A percentile compares a stretch with the other conserved stretches of the same genome.
Conservation (phyloP, 1,140 invertebrate genomes). For the Tetranychus urticae region DNA sequence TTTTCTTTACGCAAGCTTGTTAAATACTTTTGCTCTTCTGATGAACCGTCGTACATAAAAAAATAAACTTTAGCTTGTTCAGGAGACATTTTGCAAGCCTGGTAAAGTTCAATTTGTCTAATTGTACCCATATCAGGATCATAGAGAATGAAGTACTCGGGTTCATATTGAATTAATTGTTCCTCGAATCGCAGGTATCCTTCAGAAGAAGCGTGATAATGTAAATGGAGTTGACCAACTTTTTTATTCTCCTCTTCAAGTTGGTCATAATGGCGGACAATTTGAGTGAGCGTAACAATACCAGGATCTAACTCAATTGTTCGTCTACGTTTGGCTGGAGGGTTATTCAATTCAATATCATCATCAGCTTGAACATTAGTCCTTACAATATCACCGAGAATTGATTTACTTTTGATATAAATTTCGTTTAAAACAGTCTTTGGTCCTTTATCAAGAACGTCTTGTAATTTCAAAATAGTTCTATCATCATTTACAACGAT, state of each 20-base stretch:
- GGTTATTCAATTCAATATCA: background rate
- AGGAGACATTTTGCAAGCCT: slow-evolving; percentile 18
- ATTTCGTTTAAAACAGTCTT: background rate
- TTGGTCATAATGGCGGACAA: background rate
- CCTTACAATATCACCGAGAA: background rate
- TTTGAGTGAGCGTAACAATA: slow-evolving; percentile 2
- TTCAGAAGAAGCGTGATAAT: slow-evolving; percentile 3
- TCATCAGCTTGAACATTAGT: background rate
- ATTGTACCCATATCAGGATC: slow-evolving; percentile 64
- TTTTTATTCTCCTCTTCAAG: background rate
- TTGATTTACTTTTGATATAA: background rate
- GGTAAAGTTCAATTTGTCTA: slow-evolving; percentile 52
- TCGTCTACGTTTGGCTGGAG: background rate
- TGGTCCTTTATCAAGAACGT: slow-evolving; percentile 6
- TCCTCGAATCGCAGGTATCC: slow-evolving; percentile 2
- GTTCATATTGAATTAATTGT: slow-evolving; percentile 17
- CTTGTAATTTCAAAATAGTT: slow-evolving; percentile 7
- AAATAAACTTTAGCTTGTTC: slow-evolving; percentile 13
- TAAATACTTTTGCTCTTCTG: slow-evolving; percentile 84
- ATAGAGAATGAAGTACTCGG: slow-evolving; percentile 68
- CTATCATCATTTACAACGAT: slow-evolving; percentile 11
- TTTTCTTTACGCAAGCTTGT: slow-evolving; percentile 72
- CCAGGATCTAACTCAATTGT: background rate
- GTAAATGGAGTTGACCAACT: background rate
- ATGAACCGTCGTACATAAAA: slow-evolving; percentile 33